Evolutionary conservation across 2,113 vertebrate genomes (phyloP), one percentile per base, ranked within the genome.

Genomic region (Chaetops frenatus): DNA sequence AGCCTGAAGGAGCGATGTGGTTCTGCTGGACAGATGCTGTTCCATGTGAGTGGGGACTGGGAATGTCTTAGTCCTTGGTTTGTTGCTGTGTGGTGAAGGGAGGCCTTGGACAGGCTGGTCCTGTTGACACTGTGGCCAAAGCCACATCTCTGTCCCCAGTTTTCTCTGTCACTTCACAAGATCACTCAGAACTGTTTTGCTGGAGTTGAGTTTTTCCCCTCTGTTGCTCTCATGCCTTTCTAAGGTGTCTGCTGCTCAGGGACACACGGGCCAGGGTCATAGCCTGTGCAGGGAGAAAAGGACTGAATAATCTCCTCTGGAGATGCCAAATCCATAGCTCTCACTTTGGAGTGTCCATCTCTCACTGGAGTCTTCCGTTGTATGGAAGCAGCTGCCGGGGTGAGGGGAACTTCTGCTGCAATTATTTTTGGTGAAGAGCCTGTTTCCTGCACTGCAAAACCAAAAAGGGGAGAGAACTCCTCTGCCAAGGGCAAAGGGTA

Each of bases 241-340:
- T 4, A 12, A n/a, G 24, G 73, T 10, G 6, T 23, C 45, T 67
- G 38, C 40, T 18, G 35, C 35, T 47, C 10, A 6, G 72, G 42
- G 61, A 23, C 1, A 1, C 1, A 1, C 0, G 0, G 47, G 42
- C 14, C 11, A 44, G 84, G 44, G n/a, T 25, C 2, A 0, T 1
- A 6, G 33, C 86, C 50, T 81, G 76, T 65, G 40, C 38, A 57
- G 62, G 54, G 44, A 78, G 61, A 71, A 83, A 70, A 44, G 2
- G 47, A 44, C 58, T 47, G 77, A 80, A 23, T 42, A 3, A 36
- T 83, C 92, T 94, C 73, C 60, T 87, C 56, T 54, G 82, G 88
- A 73, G 88, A 70, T 51, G 67, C 47, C 51, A 86, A 11, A 86
- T 31, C 58, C 6, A 1, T 11, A 16, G 10, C 58, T 48, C 62